phyloP scores from a whole-genome alignment of 2,113 vertebrate genomes.

The Pyxicephalus adspersus region DNA sequence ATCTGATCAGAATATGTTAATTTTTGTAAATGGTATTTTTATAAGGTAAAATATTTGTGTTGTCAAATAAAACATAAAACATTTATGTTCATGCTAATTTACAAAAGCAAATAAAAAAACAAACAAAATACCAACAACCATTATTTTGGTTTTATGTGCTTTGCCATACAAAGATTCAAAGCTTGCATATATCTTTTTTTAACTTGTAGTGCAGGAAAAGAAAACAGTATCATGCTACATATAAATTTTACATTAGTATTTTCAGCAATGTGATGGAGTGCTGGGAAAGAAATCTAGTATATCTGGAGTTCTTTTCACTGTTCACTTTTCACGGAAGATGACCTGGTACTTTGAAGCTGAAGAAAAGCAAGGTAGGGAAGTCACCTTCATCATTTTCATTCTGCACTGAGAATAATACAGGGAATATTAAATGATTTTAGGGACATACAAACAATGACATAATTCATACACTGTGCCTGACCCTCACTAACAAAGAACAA shows the following conservation, averaged over 20 bases:
- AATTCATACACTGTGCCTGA: conserved; percentile 15
- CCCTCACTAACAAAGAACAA: conserved; percentile 17
- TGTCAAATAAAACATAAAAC: too few species aligned
- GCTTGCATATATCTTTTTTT: too few species aligned
- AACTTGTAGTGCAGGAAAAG: neutral
- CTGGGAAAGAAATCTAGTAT: conserved; percentile 4
- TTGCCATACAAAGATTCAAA: too few species aligned
- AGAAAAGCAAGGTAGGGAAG: conserved; percentile 4
- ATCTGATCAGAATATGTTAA: too few species aligned
- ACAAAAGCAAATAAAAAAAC: too few species aligned
- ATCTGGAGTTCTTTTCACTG: neutral
- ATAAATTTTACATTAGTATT: conserved; percentile 26
- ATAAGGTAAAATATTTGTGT: too few species aligned
- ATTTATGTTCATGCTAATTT: too few species aligned
- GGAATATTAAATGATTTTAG: conserved; percentile 26
- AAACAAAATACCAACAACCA: too few species aligned
- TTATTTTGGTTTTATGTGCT: too few species aligned
- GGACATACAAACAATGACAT: conserved; percentile 34
- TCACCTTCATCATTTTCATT: conserved; percentile 36
- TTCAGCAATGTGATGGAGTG: conserved; percentile 22
- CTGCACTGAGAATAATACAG: neutral
- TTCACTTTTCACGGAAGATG: conserved; percentile 21
- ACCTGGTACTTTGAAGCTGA: conserved; percentile 7
- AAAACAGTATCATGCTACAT: neutral
- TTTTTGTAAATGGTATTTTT: too few species aligned